Conservation (phyloP, 2,113 vertebrate genomes). For the Callospermophilus lateralis region DNA sequence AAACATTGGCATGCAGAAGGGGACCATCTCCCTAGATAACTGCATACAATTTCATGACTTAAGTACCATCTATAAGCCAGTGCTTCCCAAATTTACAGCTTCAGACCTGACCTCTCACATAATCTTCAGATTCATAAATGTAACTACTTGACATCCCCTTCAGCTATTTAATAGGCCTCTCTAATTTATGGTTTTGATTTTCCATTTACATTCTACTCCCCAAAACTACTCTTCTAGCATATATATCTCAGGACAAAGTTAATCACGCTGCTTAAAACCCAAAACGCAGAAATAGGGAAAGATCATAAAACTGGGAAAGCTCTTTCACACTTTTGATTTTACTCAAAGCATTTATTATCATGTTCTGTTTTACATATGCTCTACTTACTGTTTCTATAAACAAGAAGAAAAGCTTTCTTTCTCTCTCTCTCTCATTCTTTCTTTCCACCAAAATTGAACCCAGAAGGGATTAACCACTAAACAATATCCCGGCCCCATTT, state of each 20-base stretch:
- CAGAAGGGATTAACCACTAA: no score
- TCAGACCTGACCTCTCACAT: background rate
- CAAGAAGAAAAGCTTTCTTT: background rate
- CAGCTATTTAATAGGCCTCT: background rate
- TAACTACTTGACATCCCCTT: background rate
- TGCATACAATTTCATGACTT: background rate
- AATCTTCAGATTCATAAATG: background rate
- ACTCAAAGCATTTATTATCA: background rate
- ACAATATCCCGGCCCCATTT: no score
- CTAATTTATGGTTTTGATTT: background rate
- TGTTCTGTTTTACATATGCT: background rate
- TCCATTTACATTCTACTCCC: background rate
- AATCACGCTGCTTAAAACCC: background rate
- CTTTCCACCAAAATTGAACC: no score
- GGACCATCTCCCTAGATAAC: background rate
- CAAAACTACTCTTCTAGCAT: background rate
- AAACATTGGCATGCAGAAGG: background rate
- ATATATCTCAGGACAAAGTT: background rate
- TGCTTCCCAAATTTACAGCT: constrained; percentile 5
- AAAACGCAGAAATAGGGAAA: background rate
- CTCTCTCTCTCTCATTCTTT: no score
- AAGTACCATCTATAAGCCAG: background rate
- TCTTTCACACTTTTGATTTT: background rate
- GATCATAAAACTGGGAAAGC: background rate
- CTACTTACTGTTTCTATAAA: background rate